Evolutionary conservation across 23 tunicate genomes (phyloP), one percentile per base, ranked within the genome.

Genomic region (Ascidia mentula): DNA sequence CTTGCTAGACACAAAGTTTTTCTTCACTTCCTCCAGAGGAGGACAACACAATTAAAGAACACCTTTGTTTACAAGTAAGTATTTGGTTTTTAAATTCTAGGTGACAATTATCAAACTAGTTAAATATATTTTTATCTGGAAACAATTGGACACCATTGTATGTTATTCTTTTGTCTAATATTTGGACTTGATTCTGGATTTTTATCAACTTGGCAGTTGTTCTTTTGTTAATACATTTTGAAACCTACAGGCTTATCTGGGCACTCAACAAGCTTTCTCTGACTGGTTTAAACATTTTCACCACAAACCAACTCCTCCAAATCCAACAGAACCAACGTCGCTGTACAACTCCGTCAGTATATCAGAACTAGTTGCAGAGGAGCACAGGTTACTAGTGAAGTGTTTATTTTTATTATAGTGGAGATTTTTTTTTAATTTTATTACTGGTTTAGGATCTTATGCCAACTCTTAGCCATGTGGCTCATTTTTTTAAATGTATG

Each of bases 281-380:
- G 88, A 88, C 46, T 93, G 98, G 98, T 93, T 93, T 59, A 84
- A 88, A 84, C 91, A 87, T 84, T 84, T 73, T 37, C 89, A 88
- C 85, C 72, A 73, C 77, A 84, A 80, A 20, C 85, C 85, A 84
- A 82, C 87, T 28, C 20, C 40, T 40, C 17, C 46, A 80, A 72
- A 20, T 38, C 37, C 69, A 71, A 71, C 76, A 77, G 73, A 82
- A 72, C 39, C 77, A 31, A 26, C 83, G 34, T 45, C 93, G 1
- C 38, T 69, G 33, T 80, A 59, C 46, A 40, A 75, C n/a, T 59
- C 71, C 46, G 84, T 82, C 69, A 82, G 87, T 71, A 78, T 93
- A 59, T 69, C 89, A 37, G 91, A 84, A 31, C 32, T 81, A 18
- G 92, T 88, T 20, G 98, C 98, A 9, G 87, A 84, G 31, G 98